Conservation (phyloP, 2,113 vertebrate genomes). For the Corythornis cristatus region DNA sequence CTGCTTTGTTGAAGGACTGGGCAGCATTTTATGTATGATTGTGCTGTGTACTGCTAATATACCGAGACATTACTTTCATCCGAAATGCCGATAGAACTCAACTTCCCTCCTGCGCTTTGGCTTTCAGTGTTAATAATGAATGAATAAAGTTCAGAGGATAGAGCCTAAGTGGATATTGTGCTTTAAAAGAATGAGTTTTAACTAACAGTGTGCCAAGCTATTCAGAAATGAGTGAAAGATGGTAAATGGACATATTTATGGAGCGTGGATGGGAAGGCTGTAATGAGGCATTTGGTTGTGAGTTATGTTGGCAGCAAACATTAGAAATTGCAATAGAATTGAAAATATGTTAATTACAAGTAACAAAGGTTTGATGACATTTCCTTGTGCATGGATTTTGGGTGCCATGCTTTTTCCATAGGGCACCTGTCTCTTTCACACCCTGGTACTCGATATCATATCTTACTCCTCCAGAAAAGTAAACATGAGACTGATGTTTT, state of each 20-base stretch:
- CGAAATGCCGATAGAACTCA: slow-evolving; percentile 66
- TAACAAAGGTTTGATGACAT: neutral
- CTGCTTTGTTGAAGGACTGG: slow-evolving; percentile 71
- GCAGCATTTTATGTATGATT: slow-evolving; percentile 68
- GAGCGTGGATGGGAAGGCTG: neutral
- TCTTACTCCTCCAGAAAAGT: neutral
- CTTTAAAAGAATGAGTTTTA: slow-evolving; percentile 72
- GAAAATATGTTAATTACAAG: neutral
- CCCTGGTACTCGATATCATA: neutral
- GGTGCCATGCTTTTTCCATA: neutral
- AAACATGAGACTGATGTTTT: neutral
- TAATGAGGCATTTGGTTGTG: neutral
- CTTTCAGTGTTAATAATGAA: slow-evolving; percentile 79
- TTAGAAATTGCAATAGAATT: neutral
- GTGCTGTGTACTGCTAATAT: slow-evolving; percentile 68
- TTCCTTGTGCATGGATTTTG: neutral
- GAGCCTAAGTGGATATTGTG: slow-evolving; percentile 71
- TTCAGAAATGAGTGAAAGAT: neutral
- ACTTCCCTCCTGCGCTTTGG: slow-evolving; percentile 74
- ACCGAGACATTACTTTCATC: slow-evolving; percentile 77
- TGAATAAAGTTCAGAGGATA: slow-evolving; percentile 75
- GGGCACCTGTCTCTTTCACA: neutral
- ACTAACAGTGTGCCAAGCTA: slow-evolving; percentile 46
- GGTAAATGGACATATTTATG: neutral
- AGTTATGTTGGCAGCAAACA: neutral